Base-by-base conservation (phyloP, 2,113 vertebrate genomes). In the Gymnogyps californianus region DNA sequence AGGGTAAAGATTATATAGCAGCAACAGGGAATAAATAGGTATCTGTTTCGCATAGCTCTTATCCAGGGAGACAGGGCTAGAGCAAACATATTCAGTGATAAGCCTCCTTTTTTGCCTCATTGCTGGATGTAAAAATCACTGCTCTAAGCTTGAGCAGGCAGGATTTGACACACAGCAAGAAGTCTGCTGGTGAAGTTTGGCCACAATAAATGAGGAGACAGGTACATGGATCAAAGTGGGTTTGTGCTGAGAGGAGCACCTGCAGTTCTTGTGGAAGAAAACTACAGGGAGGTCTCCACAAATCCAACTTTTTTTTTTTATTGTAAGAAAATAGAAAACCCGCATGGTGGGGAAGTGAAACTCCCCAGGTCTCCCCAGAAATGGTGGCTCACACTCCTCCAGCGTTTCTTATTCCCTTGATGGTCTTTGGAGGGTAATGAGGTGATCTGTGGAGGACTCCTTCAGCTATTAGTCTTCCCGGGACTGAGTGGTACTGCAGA, bases 71-170 rank as follows among this genome's bases (percentile, higher is more conserved):
- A 83, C 40, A 49, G 55, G 67, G 59, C 86, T 92, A 78, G 42
- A 94, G 52, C 44, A 94, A 93, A 94, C 88, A 83, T 64, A 86
- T 92, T 93, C 44, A 80, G 85, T 61, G 79, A 71, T 32, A 95
- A 90, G 55, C 42, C 62, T 92, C 62, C 44, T 76, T 36, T 86
- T 82, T 57, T 28, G 12, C 75, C 90, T 93, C 76, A 57, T 75
- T 0, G 2, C 72, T 90, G 61, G 12, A 25, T 90, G 28, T 84
- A 85, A 90, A 95, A 94, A 79, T 82, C 57, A 59, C 52, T 44
- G 19, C 32, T 78, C 20, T 40, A 44, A 75, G 31, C 17, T 55
- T 19, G 20, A 80, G 38, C 40, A 88, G 66, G 26, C 65, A 91
- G 54, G 66, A 77, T 90, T 59, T 74, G 54, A 87, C 55, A 69